phyloP scores from a whole-genome alignment of 1,140 invertebrate genomes.

The Streblospio benedicti region DNA sequence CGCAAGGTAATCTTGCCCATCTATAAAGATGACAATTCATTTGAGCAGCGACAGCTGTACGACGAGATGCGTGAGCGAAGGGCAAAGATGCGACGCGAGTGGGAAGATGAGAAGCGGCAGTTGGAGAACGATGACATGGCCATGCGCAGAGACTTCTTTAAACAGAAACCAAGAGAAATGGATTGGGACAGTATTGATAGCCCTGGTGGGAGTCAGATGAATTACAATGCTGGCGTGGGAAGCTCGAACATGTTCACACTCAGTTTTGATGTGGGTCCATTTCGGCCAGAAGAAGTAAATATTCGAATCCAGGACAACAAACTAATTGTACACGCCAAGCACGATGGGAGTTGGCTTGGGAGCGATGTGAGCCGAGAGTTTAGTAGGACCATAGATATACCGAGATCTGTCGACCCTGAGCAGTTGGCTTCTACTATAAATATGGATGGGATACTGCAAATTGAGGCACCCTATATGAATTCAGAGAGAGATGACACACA shows the following conservation, averaged over 20 bases:
- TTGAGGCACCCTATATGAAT: too few species aligned
- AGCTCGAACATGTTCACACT: conserved; percentile 32
- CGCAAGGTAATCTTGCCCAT: conserved; percentile 14
- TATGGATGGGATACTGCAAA: conserved; percentile 40
- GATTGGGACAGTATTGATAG: conserved; percentile 13
- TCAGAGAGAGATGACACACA: too few species aligned
- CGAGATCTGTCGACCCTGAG: conserved; percentile 37
- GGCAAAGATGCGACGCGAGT: conserved; percentile 34
- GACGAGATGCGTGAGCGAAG: conserved; percentile 39
- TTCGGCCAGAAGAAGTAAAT: conserved; percentile 73
- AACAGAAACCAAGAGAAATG: conserved; percentile 35
- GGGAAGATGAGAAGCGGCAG: conserved; percentile 39
- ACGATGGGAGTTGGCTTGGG: conserved; percentile 61
- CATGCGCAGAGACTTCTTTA: conserved; percentile 43
- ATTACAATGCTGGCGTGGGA: conserved; percentile 29
- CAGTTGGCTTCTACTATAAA: conserved; percentile 36
- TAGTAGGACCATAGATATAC: conserved; percentile 42
- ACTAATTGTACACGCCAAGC: conserved; percentile 71
- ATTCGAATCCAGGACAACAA: conserved; percentile 75
- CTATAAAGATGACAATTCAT: conserved; percentile 20
- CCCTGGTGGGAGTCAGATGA: too few species aligned
- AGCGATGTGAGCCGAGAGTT: conserved; percentile 35
- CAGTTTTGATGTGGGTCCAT: conserved; percentile 71
- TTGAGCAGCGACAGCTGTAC: conserved; percentile 44
- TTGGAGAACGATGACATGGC: conserved; percentile 42